These are phyloP conservation scores for Eupelmus urozonus DNA, from an alignment of 2,888 invertebrate genomes.

Conservation along the genomic window DNA sequence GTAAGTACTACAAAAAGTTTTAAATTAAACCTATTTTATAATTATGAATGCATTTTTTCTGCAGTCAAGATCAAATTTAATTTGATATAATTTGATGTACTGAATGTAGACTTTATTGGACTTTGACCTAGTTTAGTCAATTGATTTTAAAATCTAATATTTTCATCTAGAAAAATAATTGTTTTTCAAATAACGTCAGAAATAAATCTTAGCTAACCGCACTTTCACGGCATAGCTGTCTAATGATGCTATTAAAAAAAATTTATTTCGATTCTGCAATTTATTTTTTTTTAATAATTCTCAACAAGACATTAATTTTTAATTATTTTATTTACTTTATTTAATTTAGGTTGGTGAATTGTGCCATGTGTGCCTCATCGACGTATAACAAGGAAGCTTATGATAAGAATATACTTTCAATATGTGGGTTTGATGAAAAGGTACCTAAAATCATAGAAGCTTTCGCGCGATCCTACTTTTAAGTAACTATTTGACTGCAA, in stretches of 20 bases:
- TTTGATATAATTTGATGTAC: too few relatives aligned
- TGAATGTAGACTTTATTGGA: too few relatives aligned
- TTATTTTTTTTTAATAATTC: background rate
- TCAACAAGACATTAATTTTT: background rate
- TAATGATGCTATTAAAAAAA: too few relatives aligned
- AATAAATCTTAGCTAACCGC: too few relatives aligned
- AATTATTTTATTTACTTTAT: conserved; percentile 48
- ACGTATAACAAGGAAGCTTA: conserved; percentile 78
- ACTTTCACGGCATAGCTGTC: too few relatives aligned
- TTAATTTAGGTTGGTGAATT: conserved; percentile 80
- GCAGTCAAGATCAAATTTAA: too few relatives aligned
- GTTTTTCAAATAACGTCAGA: too few relatives aligned
- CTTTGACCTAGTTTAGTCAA: too few relatives aligned
- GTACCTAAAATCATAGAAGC: conserved; percentile 83
- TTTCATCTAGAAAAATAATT: too few relatives aligned
- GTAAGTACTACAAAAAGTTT: conserved; percentile 74
- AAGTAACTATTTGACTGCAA: conserved; percentile 51
- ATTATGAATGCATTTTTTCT: too few relatives aligned
- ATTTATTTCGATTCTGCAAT: background rate
- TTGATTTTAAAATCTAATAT: too few relatives aligned
- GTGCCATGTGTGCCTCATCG: conserved; percentile 80
- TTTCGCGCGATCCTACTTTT: conserved; percentile 78
- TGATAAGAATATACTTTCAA: conserved; percentile 80
- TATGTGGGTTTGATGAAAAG: conserved; percentile 82
- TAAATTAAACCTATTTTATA: too few relatives aligned